These are phyloP conservation scores for Lycocorax pyrrhopterus DNA, from an alignment of 2,113 vertebrate genomes.

Conservation along the genomic window DNA sequence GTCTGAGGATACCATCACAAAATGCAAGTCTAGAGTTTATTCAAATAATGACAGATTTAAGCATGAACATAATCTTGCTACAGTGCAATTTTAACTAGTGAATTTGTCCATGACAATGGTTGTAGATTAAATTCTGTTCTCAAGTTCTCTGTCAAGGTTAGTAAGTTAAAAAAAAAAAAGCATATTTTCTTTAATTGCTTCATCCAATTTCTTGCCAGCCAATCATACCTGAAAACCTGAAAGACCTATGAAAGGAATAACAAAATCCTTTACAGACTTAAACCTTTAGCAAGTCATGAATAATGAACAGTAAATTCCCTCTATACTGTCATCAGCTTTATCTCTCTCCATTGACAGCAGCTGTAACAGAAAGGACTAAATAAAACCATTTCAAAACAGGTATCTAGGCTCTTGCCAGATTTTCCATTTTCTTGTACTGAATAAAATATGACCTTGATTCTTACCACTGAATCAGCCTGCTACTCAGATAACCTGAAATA, in stretches of 20 bases:
- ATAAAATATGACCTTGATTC: slow-evolving; percentile 83
- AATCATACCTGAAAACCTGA: slow-evolving; percentile 12
- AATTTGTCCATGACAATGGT: background rate
- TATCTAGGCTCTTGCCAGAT: slow-evolving; percentile 67
- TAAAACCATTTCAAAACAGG: slow-evolving; percentile 62
- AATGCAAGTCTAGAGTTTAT: background rate
- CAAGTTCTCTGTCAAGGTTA: background rate
- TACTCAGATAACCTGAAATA: slow-evolving; percentile 71
- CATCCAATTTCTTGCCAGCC: background rate
- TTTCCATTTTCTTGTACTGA: slow-evolving; percentile 81
- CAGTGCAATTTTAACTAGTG: background rate
- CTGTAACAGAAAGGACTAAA: slow-evolving; percentile 55
- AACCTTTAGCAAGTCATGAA: slow-evolving; percentile 70
- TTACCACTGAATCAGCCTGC: slow-evolving; percentile 65
- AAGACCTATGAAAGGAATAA: slow-evolving; percentile 26
- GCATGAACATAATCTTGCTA: background rate
- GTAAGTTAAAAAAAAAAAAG: background rate
- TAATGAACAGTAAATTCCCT: slow-evolving; percentile 77
- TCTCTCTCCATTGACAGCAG: slow-evolving; percentile 51
- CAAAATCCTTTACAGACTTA: slow-evolving; percentile 66
- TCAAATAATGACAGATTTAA: background rate
- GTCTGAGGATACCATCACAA: background rate
- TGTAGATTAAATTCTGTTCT: background rate
- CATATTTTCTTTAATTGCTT: background rate
- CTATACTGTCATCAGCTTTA: slow-evolving; percentile 67